These are phyloP conservation scores for Agonopterix subpropinquella DNA, from an alignment of 2,888 invertebrate genomes.

Conservation along the genomic window DNA sequence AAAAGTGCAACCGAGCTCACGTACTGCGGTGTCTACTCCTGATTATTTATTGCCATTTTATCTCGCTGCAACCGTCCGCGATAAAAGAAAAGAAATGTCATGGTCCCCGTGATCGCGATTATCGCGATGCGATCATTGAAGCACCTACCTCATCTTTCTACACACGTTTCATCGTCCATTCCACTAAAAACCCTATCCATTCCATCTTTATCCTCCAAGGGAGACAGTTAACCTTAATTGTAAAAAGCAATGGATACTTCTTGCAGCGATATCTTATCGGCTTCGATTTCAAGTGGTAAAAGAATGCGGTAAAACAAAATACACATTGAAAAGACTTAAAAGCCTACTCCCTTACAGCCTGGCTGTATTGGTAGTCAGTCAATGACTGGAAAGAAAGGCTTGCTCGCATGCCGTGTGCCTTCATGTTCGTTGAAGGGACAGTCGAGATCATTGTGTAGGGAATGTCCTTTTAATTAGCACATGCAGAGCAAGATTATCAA, in stretches of 20 bases:
- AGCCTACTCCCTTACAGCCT: slow-evolving; percentile 44
- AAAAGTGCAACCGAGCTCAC: slow-evolving; percentile 61
- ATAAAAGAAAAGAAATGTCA: slow-evolving; percentile 73
- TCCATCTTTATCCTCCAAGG: slow-evolving; percentile 9
- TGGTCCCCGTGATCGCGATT: slow-evolving; percentile 63
- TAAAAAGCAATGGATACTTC: slow-evolving; percentile 23
- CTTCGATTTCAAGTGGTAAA: not conserved
- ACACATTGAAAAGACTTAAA: slow-evolving; percentile 53
- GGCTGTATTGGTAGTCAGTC: slow-evolving; percentile 60
- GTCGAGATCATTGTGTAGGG: slow-evolving; percentile 63
- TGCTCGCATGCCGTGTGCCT: slow-evolving; percentile 38
- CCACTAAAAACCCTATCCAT: slow-evolving; percentile 18
- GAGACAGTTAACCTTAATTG: not conserved
- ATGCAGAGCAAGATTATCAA: slow-evolving; percentile 64
- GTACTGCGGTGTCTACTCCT: slow-evolving; percentile 50
- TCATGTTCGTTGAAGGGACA: slow-evolving; percentile 46
- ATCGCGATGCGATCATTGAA: slow-evolving; percentile 63
- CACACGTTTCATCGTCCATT: slow-evolving; percentile 7
- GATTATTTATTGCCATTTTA: slow-evolving; percentile 71
- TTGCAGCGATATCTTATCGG: not conserved
- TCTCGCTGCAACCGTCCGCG: slow-evolving; percentile 60
- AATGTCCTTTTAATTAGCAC: slow-evolving; percentile 68
- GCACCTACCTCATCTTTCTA: slow-evolving; percentile 29
- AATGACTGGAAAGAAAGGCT: slow-evolving; percentile 49
- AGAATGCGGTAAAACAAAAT: slow-evolving; percentile 46